Evolutionary conservation across 2,888 invertebrate genomes (phyloP), one percentile per base, ranked within the genome.

Genomic region (Phaedon cochleariae): DNA sequence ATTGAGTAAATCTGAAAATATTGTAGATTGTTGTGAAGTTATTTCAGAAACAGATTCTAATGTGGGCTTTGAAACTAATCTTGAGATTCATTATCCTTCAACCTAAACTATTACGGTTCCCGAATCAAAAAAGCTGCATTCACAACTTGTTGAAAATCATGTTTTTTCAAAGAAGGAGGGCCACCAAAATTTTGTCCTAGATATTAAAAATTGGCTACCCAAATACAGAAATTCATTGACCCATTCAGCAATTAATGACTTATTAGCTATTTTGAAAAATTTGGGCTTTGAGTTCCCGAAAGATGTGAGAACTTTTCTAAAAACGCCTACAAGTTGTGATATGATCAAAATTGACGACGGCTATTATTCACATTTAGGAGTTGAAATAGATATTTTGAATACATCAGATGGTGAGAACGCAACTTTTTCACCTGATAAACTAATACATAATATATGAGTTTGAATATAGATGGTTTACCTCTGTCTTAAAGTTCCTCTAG

Each of bases 311-410:
- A 52, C 52, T 26, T 52, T 52, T 31, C 31, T 52, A 15, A 52
- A 52, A 52, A 52, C 52, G 17, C 52, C 52, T 52, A 52, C 52
- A 21, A 52, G 31, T 31, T 52, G 52, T 29, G 31, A 52, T 52
- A 10, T 52, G 52, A 52, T 52, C 52, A 31, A 52, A 52, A 26
- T 52, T 26, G 52, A 52, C 21, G 52, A 52, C 52, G 31, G 52
- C 15, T 15, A 52, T 52, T 52, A 52, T 52, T 52, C 52, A 52
- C 52, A 52, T 52, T 7, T 52, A 52, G 52, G 52, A 52, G 18
- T 52, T 52, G 52, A 52, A 52, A n/a, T 31, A 18, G 49, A 20
- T 49, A 49, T 49, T 17, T 17, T 49, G 49, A 49, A 49, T 21
- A 49, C 1, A n/a, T 20, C 20, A 49, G 49, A 49, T 49, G 49